Conservation (phyloP, 2,113 vertebrate species). For the Poecile atricapillus region DNA sequence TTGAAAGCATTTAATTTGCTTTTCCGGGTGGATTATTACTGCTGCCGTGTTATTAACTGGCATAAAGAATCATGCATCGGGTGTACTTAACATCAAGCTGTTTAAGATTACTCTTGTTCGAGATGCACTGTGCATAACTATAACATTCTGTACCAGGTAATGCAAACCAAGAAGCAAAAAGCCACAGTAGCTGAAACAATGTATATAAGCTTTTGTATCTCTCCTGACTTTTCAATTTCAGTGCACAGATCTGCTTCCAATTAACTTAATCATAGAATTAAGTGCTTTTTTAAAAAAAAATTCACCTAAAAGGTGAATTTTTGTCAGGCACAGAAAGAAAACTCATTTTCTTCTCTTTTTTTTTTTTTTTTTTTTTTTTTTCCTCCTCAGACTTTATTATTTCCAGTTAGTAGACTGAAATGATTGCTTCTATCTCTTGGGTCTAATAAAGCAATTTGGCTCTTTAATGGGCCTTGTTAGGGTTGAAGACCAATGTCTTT, state of each 20-base stretch:
- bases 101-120: background rate
- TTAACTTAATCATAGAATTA: background rate
- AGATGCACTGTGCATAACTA: background rate
- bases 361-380: background rate
- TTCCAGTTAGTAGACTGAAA: conserved; percentile 65
- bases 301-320: background rate
- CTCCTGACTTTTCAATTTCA: background rate
- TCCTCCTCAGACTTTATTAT: conserved; percentile 36
- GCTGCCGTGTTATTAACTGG: conserved; percentile 14
- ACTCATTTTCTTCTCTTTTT: background rate
- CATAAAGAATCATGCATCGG: background rate
- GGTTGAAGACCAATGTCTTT: conserved; percentile 71
- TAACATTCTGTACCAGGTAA: background rate
- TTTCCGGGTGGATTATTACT: conserved; percentile 7
- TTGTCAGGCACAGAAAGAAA: background rate
- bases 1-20: conserved; percentile 19
- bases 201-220: background rate
- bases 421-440: conserved; percentile 68
- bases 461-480: conserved; percentile 70
- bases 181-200: background rate
- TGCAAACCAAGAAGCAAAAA: background rate
- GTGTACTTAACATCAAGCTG: conserved; percentile 30
- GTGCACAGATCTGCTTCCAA: background rate
- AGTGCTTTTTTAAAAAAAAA: background rate
- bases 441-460: conserved; percentile 73